A percentile compares a stretch with the other conserved stretches of the same genome.
Evolutionary conservation across 2,797 vertebrate genomes (phyloP).

Genomic region (Hemitrygon akajei): DNA sequence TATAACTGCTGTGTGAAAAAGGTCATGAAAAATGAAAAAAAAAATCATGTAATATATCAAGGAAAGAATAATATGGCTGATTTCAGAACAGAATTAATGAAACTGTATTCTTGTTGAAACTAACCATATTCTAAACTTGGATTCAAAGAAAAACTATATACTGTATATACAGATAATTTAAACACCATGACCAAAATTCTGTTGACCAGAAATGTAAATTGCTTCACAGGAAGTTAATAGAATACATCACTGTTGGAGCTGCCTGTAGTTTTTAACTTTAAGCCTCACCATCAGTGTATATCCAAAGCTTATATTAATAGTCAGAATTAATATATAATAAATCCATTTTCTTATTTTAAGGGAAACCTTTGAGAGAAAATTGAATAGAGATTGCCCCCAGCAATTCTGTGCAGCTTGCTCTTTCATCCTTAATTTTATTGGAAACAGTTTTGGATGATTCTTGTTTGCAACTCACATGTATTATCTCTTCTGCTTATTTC

Average conservation of each 20-base stretch:
- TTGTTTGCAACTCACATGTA: neutral
- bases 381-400: neutral
- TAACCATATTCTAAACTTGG: neutral
- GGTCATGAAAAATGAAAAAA: neutral
- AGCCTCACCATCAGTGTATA: neutral
- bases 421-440: neutral
- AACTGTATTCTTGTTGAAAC: neutral
- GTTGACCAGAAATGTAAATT: conserved; percentile 6
- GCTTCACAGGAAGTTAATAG: neutral
- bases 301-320: neutral
- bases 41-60: neutral
- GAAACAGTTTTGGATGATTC: neutral
- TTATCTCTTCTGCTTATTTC: neutral
- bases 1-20: neutral
- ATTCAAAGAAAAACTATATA: neutral
- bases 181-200: neutral
- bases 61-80: neutral
- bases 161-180: neutral
- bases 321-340: neutral
- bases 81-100: neutral
- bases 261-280: conserved; percentile 9
- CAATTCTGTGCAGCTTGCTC: neutral
- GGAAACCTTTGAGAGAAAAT: neutral
- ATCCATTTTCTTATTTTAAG: conserved; percentile 11
- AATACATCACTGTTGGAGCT: neutral